Conservation (phyloP, 1,140 invertebrate genomes). For the Apis florea region DNA sequence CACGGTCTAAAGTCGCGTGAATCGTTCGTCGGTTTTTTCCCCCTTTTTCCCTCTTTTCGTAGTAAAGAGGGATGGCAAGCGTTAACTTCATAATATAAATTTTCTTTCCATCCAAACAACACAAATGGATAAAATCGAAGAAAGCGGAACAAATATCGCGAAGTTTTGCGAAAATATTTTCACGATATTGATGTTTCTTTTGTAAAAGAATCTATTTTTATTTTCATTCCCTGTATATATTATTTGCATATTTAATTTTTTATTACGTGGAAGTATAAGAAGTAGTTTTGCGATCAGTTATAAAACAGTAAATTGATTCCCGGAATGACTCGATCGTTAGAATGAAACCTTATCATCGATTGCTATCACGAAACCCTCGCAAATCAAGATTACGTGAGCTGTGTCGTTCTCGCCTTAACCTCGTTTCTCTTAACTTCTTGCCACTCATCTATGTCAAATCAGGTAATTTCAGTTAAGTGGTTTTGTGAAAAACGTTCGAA, state of each 20-base stretch:
- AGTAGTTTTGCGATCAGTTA: neutral
- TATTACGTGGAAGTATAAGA: neutral
- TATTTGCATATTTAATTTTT: slow-evolving; percentile 3
- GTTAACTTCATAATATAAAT: slow-evolving; percentile 62
- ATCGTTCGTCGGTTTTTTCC: slow-evolving; percentile 19
- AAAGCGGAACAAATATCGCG: neutral
- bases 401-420: slow-evolving; percentile 14
- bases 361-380: slow-evolving; percentile 37
- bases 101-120: slow-evolving; percentile 36
- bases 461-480: slow-evolving; percentile 56
- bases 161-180: no score
- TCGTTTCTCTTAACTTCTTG: slow-evolving; percentile 38
- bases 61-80: slow-evolving; percentile 24
- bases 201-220: neutral
- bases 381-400: slow-evolving; percentile 39
- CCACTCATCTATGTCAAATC: slow-evolving; percentile 38
- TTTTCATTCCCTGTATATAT: neutral
- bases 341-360: slow-evolving; percentile 20
- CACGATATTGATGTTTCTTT: neutral
- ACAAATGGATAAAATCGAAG: slow-evolving; percentile 2
- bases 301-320: slow-evolving; percentile 9
- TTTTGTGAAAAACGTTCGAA: slow-evolving; percentile 38
- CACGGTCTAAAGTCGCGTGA: slow-evolving; percentile 53
- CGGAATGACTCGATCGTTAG: neutral
- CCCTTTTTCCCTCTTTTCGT: neutral